Conservation (phyloP, 2,888 invertebrate species). For the Hirtodrosophila cameraria region DNA sequence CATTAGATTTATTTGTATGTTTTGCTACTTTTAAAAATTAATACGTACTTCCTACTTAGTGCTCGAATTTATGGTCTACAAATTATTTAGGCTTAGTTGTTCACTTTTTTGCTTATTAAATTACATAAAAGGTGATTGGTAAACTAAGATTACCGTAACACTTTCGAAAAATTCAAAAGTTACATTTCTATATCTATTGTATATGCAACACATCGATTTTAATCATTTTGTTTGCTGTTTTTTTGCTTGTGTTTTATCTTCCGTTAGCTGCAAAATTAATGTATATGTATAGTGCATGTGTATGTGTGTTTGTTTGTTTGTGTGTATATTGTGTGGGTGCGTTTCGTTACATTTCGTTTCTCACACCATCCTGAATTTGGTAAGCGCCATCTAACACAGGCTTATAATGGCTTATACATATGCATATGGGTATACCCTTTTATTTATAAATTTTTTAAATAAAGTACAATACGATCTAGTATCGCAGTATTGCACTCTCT, state of each 20-base stretch:
- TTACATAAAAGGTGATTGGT: slow-evolving; percentile 54
- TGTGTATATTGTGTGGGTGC: slow-evolving; percentile 38
- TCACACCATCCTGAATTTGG: slow-evolving; percentile 40
- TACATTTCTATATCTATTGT: slow-evolving; percentile 50
- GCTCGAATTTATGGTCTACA: slow-evolving; percentile 73
- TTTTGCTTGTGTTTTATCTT: not conserved
- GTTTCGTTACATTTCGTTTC: slow-evolving; percentile 42
- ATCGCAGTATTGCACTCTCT: slow-evolving; percentile 46
- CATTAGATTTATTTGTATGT: slow-evolving; percentile 73
- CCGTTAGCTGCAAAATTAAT: slow-evolving; percentile 44
- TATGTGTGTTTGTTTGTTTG: slow-evolving; percentile 27
- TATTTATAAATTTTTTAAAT: slow-evolving; percentile 26
- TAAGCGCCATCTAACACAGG: slow-evolving; percentile 4
- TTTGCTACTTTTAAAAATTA: slow-evolving; percentile 83
- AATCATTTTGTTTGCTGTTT: not conserved
- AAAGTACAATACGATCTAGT: slow-evolving; percentile 22
- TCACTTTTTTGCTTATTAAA: slow-evolving; percentile 53
- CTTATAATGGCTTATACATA: slow-evolving; percentile 16
- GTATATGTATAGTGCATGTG: slow-evolving; percentile 27
- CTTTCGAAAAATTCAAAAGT: slow-evolving; percentile 42
- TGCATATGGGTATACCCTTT: not conserved
- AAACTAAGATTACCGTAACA: slow-evolving; percentile 35
- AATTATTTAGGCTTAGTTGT: slow-evolving; percentile 71
- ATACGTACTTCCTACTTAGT: slow-evolving; percentile 80
- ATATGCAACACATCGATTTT: slow-evolving; percentile 59